phyloP scores from a whole-genome alignment of 2,797 vertebrate genomes.

The Cirrhinus molitorella region DNA sequence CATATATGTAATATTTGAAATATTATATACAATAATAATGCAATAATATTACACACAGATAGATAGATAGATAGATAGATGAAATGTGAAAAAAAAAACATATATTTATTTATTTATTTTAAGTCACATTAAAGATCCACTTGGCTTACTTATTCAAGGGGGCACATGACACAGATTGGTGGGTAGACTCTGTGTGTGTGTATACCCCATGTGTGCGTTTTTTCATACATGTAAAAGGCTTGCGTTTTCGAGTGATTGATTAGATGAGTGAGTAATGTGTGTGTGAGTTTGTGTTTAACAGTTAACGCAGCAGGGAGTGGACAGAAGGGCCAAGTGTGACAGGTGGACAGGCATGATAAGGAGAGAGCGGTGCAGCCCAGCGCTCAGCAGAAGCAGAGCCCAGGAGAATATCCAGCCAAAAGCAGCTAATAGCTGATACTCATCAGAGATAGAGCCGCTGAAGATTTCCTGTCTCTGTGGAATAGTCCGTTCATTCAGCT shows the following conservation, averaged over 20 bases:
- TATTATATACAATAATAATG: no score
- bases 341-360: slow-evolving; percentile 72
- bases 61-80: no score
- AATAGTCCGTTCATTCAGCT: slow-evolving; percentile 56
- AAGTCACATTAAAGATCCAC: not conserved
- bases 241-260: slow-evolving; percentile 11
- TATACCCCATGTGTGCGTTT: not conserved
- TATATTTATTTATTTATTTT: not conserved
- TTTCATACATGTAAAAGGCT: slow-evolving; percentile 10
- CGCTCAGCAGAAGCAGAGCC: slow-evolving; percentile 47
- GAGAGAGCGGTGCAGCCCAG: slow-evolving; percentile 51
- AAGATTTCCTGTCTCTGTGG: slow-evolving; percentile 59
- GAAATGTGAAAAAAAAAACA: not conserved
- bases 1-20: no score
- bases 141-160: not conserved
- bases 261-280: slow-evolving; percentile 37
- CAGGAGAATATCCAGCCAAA: slow-evolving; percentile 64
- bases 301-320: slow-evolving; percentile 52
- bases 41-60: no score
- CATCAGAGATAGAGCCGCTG: slow-evolving; percentile 65
- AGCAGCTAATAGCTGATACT: slow-evolving; percentile 71
- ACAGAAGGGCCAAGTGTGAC: slow-evolving; percentile 64
- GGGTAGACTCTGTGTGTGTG: slow-evolving; percentile 13
- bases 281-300: slow-evolving; percentile 52
- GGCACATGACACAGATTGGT: not conserved